A percentile compares a stretch with the other conserved stretches of the same genome.
phyloP scores from a whole-genome alignment of 2,888 invertebrate species.

The Cecidostiba fungosa region DNA sequence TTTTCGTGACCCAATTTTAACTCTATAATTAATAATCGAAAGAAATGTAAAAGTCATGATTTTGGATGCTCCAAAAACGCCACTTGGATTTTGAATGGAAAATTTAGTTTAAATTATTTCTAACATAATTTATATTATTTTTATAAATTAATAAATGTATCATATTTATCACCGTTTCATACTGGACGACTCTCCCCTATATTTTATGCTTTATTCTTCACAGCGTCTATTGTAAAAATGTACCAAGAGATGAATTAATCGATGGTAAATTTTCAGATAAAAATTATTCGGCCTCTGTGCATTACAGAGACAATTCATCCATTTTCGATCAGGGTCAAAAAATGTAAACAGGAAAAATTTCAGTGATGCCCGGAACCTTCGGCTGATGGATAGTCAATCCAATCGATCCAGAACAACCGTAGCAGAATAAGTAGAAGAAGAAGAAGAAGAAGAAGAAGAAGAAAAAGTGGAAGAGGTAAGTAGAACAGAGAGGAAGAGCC shows the following conservation, averaged over 20 bases:
- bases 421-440: conserved; percentile 6
- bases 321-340: neutral
- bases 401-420: conserved; percentile 7
- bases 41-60: no score
- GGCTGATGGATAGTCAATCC: neutral
- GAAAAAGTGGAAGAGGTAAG: conserved; percentile 8
- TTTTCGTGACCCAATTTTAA: no score
- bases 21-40: no score
- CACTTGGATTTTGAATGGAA: no score
- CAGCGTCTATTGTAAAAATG: neutral
- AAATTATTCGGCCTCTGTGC: neutral
- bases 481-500: conserved; percentile 24
- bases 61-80: no score
- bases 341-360: conserved; percentile 19
- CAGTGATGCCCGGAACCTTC: neutral
- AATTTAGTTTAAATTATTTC: no score
- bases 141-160: no score
- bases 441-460: conserved; percentile 4
- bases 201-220: neutral
- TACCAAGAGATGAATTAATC: neutral
- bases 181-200: no score
- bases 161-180: no score
- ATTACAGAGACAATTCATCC: neutral
- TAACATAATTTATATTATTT: no score
- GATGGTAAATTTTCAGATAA: neutral